phyloP scores from a whole-genome alignment of 2,113 vertebrate genomes.

The Meles meles region DNA sequence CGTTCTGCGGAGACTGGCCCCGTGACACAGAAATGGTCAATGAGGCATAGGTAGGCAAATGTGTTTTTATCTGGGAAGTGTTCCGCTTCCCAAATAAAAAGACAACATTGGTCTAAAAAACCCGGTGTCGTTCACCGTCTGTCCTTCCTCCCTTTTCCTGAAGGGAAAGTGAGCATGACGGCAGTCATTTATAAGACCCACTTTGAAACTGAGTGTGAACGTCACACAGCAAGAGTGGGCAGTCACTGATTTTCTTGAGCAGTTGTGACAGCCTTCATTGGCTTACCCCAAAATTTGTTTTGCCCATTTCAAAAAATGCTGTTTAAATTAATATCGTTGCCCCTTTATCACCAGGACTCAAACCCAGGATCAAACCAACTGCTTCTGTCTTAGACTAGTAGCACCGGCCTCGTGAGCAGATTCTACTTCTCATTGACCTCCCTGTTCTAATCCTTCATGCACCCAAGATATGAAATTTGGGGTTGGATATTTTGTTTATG shows the following conservation, averaged over 20 bases:
- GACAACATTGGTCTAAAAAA: not conserved
- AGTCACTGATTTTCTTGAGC: not conserved
- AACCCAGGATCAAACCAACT: not conserved
- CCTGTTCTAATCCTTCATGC: not conserved
- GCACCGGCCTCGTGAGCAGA: not conserved
- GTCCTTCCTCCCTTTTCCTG: not conserved
- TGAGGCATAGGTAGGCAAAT: no score
- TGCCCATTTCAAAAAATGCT: not conserved
- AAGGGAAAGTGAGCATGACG: not conserved
- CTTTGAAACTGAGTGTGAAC: not conserved
- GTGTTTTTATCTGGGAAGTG: not conserved
- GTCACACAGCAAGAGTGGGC: no score
- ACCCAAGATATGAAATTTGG: not conserved
- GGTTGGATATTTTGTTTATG: not conserved
- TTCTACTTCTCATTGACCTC: not conserved
- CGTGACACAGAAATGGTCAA: not conserved
- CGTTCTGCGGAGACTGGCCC: not conserved
- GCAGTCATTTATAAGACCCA: no score
- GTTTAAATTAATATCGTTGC: not conserved
- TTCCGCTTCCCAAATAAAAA: no score
- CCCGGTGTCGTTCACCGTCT: not conserved
- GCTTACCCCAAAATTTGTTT: not conserved
- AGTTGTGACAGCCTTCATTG: accelerated
- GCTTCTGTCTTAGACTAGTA: not conserved
- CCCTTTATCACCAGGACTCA: not conserved